phyloP scores from a whole-genome alignment of 2,113 vertebrate genomes.

The Notothenia coriiceps region DNA sequence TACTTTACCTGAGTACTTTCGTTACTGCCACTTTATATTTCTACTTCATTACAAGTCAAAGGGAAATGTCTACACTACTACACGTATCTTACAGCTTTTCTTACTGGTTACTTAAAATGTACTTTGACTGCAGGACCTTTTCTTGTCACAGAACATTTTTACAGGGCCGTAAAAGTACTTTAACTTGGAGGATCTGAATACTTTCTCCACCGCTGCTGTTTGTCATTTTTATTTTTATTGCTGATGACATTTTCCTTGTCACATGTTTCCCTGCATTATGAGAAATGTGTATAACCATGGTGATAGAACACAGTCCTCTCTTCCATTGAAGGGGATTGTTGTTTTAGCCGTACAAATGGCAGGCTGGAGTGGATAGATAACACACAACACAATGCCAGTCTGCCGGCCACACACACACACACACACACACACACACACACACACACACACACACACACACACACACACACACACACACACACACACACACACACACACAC shows the following conservation, averaged over 20 bases:
- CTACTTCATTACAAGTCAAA: no score
- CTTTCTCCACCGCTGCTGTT: no score
- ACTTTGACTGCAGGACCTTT: no score
- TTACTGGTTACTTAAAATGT: no score
- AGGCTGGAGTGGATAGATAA: constrained; percentile 71
- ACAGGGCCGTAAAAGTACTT: no score
- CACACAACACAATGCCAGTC: constrained; percentile 57
- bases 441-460: no score
- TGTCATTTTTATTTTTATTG: not conserved
- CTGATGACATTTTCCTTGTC: not conserved
- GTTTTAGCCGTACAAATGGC: constrained; percentile 59
- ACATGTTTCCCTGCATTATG: not conserved
- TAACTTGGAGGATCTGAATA: no score
- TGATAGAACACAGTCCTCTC: constrained; percentile 25
- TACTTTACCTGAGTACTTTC: no score
- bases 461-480: constrained; percentile 26
- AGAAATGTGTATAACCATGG: not conserved
- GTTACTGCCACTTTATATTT: no score
- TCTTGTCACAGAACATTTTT: no score
- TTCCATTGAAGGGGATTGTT: constrained; percentile 47
- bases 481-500: constrained; percentile 53
- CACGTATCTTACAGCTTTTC: no score
- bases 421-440: not conserved
- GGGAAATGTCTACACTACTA: no score
- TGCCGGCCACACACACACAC: constrained; percentile 66